These are phyloP conservation scores for Sporophila hypoxantha DNA, from an alignment of 2,113 vertebrate genomes.

Conservation along the genomic window DNA sequence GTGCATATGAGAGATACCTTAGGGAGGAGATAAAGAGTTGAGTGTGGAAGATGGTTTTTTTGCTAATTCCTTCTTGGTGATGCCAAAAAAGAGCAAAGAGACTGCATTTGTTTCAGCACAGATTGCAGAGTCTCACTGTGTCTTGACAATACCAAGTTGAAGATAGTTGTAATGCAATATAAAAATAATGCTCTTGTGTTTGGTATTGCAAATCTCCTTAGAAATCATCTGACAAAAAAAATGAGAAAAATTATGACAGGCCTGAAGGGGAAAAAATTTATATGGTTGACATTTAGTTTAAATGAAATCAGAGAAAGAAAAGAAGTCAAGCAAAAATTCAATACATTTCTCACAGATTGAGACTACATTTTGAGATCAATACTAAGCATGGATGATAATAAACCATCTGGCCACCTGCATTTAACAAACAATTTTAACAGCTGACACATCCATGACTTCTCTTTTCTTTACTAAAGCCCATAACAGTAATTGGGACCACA, in stretches of 20 bases:
- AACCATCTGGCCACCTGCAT: not conserved
- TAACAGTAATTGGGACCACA: not conserved
- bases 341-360: not conserved
- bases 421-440: not conserved
- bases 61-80: not conserved
- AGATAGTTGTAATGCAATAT: not conserved
- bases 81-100: not conserved
- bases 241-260: not conserved
- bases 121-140: not conserved
- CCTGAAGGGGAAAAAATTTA: not conserved
- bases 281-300: not conserved
- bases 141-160: not conserved
- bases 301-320: not conserved
- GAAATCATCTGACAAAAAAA: not conserved
- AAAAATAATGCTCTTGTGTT: not conserved
- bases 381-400: not conserved
- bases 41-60: not conserved
- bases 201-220: not conserved
- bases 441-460: not conserved
- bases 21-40: not conserved
- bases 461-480: not conserved
- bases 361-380: not conserved
- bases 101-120: not conserved
- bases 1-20: not conserved
- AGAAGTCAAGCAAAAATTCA: not conserved